phyloP scores from a whole-genome alignment of 2,797 vertebrate genomes.

The Pteropus rufus region DNA sequence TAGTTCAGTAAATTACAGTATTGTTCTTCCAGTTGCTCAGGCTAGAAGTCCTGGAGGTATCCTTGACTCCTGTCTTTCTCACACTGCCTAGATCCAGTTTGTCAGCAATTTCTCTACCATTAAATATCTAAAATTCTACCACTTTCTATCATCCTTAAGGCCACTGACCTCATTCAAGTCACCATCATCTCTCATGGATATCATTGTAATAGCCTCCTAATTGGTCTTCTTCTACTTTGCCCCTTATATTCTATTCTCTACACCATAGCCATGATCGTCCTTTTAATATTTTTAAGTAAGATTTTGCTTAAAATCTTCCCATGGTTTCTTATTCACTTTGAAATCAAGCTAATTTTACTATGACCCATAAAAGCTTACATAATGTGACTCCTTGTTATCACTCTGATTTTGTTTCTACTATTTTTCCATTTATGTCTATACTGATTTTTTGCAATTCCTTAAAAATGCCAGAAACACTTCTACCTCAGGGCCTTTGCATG shows the following conservation, averaged over 20 bases:
- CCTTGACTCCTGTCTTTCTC: neutral
- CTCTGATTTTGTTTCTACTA: neutral
- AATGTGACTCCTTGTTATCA: neutral
- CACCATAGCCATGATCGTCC: neutral
- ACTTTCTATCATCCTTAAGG: neutral
- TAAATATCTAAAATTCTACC: neutral
- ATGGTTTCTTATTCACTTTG: neutral
- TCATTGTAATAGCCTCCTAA: neutral
- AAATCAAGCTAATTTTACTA: neutral
- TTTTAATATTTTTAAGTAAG: neutral
- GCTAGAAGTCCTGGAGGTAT: neutral
- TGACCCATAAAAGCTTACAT: neutral
- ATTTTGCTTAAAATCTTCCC: neutral
- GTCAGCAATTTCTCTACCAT: neutral
- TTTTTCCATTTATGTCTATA: neutral
- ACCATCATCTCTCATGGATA: neutral
- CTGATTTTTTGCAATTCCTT: neutral
- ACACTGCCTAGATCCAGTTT: neutral
- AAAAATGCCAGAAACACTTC: neutral
- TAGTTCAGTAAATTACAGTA: neutral
- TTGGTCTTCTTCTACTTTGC: neutral
- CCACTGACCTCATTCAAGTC: neutral
- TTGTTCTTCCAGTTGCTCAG: neutral
- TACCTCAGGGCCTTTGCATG: neutral
- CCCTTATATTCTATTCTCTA: neutral